A percentile compares a stretch with the other conserved stretches of the same genome.
phyloP scores from a whole-genome alignment of 2,797 vertebrate species.

The Manis crassicaudata region DNA sequence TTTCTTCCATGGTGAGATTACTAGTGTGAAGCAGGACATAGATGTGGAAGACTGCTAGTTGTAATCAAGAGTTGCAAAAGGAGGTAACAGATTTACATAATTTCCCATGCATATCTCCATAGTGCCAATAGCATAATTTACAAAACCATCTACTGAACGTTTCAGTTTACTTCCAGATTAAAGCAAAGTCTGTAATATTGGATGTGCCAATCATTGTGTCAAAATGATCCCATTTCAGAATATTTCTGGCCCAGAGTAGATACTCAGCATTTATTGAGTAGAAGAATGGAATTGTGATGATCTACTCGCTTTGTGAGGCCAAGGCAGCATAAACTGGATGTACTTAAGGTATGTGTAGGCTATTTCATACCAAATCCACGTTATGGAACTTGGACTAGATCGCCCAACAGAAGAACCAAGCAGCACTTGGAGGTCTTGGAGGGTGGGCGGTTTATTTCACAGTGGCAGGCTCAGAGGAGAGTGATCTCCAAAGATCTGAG shows the following conservation, averaged over 20 bases:
- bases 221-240: background rate
- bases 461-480: too few species aligned
- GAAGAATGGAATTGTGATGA: background rate
- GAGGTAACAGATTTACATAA: background rate
- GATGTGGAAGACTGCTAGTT: background rate
- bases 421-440: too few species aligned
- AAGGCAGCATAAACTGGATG: background rate
- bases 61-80: background rate
- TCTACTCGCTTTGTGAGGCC: constrained; percentile 3
- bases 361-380: constrained; percentile 34
- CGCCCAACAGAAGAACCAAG: too few species aligned
- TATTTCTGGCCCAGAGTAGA: background rate
- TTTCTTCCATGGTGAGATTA: background rate
- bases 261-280: background rate
- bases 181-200: background rate
- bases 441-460: too few species aligned
- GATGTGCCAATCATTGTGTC: background rate
- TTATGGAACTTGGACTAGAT: too few species aligned
- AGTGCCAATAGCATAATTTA: background rate
- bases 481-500: too few species aligned
- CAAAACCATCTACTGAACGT: background rate
- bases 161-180: background rate
- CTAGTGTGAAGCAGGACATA: background rate
- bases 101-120: background rate
- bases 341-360: background rate